Evolutionary conservation across 2,797 vertebrate species (phyloP).

Genomic region (Eurystomus glaucurus): DNA sequence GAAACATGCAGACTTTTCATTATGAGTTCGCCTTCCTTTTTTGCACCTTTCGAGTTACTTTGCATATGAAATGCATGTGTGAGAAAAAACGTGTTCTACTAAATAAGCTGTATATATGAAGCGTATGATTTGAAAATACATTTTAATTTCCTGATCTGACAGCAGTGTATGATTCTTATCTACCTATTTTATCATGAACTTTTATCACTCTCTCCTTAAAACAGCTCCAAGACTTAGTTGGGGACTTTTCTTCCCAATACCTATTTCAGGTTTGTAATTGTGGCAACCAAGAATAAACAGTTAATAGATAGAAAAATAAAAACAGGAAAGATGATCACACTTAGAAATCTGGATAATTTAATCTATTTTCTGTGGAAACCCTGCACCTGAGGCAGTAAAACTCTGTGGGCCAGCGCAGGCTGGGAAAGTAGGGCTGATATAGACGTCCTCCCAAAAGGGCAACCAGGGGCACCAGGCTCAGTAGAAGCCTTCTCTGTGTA

Average conservation of each 20-base stretch:
- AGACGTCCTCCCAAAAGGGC: not conserved
- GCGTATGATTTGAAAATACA: not conserved
- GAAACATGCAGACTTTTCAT: not conserved
- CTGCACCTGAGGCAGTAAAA: no score
- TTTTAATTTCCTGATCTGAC: not conserved
- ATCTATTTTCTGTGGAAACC: not conserved
- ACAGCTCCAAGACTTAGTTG: not conserved
- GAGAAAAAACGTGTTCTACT: not conserved
- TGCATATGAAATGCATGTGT: not conserved
- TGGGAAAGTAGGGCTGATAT: not conserved
- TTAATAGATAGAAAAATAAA: not conserved
- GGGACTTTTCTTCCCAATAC: not conserved
- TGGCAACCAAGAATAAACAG: not conserved
- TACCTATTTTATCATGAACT: not conserved
- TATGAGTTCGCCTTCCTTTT: not conserved
- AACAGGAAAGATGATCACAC: not conserved
- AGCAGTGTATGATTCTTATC: not conserved
- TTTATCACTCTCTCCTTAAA: not conserved
- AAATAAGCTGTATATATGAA: not conserved
- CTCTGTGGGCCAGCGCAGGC: not conserved
- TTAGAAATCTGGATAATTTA: not conserved
- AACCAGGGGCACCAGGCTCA: rapidly evolving
- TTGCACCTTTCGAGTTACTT: not conserved
- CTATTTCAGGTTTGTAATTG: not conserved
- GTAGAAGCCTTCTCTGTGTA: not conserved